phyloP scores from a whole-genome alignment of 2,888 invertebrate genomes.

The Eurois occulta region DNA sequence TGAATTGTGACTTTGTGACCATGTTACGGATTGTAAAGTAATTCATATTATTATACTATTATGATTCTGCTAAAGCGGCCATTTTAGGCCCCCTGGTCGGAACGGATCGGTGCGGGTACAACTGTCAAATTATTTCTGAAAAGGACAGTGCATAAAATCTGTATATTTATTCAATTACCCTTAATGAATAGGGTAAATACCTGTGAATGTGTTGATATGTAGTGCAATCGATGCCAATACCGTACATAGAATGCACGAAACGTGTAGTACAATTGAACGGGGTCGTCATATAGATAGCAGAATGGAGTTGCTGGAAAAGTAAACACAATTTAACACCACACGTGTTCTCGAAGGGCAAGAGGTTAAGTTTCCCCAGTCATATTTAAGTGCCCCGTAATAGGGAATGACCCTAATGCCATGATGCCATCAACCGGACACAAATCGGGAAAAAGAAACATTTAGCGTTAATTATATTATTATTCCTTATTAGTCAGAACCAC shows the following conservation, averaged over 20 bases:
- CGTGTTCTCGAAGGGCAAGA: neutral
- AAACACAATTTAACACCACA: conserved; percentile 11
- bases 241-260: conserved; percentile 97
- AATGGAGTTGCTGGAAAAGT: conserved; percentile 96
- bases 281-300: conserved; percentile 97
- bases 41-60: too few relatives aligned
- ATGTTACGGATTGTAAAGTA: too few relatives aligned
- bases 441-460: neutral
- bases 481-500: neutral
- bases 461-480: neutral
- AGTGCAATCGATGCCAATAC: conserved; percentile 97
- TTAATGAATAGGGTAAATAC: conserved; percentile 71
- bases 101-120: neutral
- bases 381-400: neutral
- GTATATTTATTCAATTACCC: neutral
- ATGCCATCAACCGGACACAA: neutral
- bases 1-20: too few relatives aligned
- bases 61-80: too few relatives aligned
- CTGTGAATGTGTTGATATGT: conserved; percentile 97
- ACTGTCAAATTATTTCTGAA: neutral
- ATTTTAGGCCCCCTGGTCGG: neutral
- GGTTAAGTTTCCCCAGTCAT: neutral
- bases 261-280: conserved; percentile 96
- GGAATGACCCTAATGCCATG: neutral
- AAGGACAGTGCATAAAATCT: neutral